phyloP scores from a whole-genome alignment of 53 echinoderm and acorn worm genomes.

The Temnopleurus reevesii region DNA sequence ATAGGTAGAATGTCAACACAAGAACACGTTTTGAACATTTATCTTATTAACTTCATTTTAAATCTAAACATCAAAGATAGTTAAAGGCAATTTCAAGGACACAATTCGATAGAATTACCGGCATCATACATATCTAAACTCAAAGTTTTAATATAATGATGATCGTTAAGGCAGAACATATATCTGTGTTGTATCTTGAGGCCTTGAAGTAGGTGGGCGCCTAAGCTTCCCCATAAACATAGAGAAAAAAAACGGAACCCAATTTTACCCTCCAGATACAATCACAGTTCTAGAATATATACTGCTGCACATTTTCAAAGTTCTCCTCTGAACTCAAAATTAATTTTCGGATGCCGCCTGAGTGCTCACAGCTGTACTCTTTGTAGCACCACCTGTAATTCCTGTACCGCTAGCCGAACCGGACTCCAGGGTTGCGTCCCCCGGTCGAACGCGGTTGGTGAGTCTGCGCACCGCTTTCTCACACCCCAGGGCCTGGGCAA shows the following conservation, averaged over 20 bases:
- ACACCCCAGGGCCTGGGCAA: conserved; percentile 50
- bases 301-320: background rate
- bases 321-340: background rate
- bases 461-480: background rate
- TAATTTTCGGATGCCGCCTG: background rate
- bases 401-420: background rate
- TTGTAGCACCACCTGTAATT: background rate
- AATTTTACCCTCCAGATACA: background rate
- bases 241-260: background rate
- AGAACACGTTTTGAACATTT: too few relatives aligned
- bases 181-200: background rate
- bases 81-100: too few relatives aligned
- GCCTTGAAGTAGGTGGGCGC: too few relatives aligned
- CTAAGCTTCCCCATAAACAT: background rate
- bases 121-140: too few relatives aligned
- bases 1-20: too few relatives aligned
- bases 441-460: background rate
- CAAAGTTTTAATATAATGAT: too few relatives aligned
- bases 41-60: too few relatives aligned
- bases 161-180: too few relatives aligned
- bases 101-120: too few relatives aligned
- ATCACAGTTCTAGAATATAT: background rate
- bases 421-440: background rate
- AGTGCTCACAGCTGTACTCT: background rate
- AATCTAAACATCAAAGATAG: too few relatives aligned